phyloP scores from a whole-genome alignment of 1,140 invertebrate species.

The Achroia grisella region DNA sequence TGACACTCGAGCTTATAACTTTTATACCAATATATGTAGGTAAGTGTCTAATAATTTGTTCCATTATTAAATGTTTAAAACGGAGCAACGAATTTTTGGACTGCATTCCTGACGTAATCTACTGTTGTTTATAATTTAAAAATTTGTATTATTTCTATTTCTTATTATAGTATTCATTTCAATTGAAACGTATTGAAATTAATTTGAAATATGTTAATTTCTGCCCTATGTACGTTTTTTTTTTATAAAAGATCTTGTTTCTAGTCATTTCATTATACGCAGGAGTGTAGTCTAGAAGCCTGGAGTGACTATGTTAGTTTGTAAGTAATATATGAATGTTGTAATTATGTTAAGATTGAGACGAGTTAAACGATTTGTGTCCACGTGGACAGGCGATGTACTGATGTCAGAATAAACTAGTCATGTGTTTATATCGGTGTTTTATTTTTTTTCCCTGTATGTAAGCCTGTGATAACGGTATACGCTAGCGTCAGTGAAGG shows the following conservation, averaged over 20 bases:
- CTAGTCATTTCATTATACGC: conserved; percentile 1
- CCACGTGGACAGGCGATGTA: conserved; percentile 12
- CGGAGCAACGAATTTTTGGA: conserved; percentile 38
- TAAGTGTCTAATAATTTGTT: conserved; percentile 33
- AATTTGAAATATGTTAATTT: too few relatives aligned
- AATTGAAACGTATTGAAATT: too few relatives aligned
- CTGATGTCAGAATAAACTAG: conserved; percentile 63
- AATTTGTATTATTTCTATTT: too few relatives aligned
- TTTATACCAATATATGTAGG: conserved; percentile 45
- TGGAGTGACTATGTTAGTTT: conserved; percentile 1
- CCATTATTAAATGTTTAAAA: conserved; percentile 39
- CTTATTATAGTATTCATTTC: too few relatives aligned
- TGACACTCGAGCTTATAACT: conserved; percentile 49
- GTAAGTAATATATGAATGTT: conserved; percentile 18
- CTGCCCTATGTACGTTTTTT: too few relatives aligned
- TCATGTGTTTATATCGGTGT: conserved; percentile 60
- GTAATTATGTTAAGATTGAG: conserved; percentile 11
- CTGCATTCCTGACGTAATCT: conserved; percentile 20
- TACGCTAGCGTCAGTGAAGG: too few relatives aligned
- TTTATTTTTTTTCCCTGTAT: conserved; percentile 28
- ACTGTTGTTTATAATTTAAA: too few relatives aligned
- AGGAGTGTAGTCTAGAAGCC: conserved; percentile 11
- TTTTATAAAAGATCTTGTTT: too few relatives aligned
- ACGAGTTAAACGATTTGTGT: conserved; percentile 13
- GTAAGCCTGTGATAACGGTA: too few relatives aligned